Percentiles rank a stretch among this genome's conserved stretches.
phyloP scores from a whole-genome alignment of 1,140 invertebrate species.

The Pseudomyrmex flavicornis region DNA sequence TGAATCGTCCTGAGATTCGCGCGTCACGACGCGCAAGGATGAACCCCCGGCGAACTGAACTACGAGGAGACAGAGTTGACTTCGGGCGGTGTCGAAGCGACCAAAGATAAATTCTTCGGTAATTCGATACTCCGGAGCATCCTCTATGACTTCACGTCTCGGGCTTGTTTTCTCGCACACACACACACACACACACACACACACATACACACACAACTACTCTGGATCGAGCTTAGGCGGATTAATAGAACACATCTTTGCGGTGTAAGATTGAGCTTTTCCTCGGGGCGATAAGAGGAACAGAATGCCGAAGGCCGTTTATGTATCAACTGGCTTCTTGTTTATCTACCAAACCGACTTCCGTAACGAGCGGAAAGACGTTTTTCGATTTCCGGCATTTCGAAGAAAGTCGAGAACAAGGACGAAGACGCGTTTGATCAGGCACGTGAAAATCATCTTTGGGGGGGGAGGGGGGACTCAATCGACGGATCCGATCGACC shows the following conservation, averaged over 20 bases:
- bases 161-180: neutral
- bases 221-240: neutral
- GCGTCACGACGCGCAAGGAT: constrained; percentile 72
- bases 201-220: neutral
- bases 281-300: neutral
- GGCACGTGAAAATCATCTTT: constrained; percentile 32
- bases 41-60: constrained; percentile 61
- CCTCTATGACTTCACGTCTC: neutral
- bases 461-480: neutral
- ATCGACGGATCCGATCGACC: constrained; percentile 34
- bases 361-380: constrained; percentile 72
- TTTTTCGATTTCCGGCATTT: constrained; percentile 75
- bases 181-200: too few relatives aligned
- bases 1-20: constrained; percentile 78
- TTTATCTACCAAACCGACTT: constrained; percentile 73
- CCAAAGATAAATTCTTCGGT: constrained; percentile 47
- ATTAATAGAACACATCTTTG: neutral
- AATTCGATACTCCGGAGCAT: constrained; percentile 19
- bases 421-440: constrained; percentile 33
- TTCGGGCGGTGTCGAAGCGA: constrained; percentile 31
- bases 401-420: constrained; percentile 6
- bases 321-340: constrained; percentile 64
- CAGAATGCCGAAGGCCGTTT: constrained; percentile 62
- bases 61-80: constrained; percentile 38
- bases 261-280: neutral